Conservation (phyloP, 2,113 vertebrate species). For the Oriolus oriolus region DNA sequence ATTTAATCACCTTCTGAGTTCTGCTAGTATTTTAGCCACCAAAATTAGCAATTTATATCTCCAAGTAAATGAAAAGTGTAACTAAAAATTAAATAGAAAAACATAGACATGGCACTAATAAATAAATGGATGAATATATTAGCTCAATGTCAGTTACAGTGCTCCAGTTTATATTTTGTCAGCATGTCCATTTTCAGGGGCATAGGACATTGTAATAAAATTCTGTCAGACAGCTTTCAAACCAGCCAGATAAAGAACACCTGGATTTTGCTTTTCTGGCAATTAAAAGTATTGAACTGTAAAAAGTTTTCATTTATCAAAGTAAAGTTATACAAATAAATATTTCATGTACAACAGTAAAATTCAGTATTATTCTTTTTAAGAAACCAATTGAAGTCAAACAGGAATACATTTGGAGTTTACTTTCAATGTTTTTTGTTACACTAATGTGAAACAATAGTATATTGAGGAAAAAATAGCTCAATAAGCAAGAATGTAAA, state of each 20-base stretch:
- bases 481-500: neutral
- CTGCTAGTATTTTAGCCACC: neutral
- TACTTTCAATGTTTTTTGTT: neutral
- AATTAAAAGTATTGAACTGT: neutral
- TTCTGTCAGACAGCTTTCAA: neutral
- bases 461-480: neutral
- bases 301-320: neutral
- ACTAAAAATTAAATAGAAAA: conserved; percentile 8
- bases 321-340: neutral
- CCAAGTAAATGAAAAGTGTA: conserved; percentile 24
- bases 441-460: neutral
- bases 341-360: neutral
- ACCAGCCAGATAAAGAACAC: neutral
- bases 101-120: neutral
- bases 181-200: neutral
- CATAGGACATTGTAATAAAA: neutral
- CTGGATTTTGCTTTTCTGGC: neutral
- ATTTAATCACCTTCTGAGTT: conserved; percentile 31
- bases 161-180: neutral
- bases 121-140: conserved; percentile 15
- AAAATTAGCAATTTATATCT: conserved; percentile 43
- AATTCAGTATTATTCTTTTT: neutral
- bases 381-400: neutral
- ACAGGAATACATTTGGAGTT: neutral
- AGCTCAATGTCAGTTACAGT: neutral